Percentiles rank a stretch among this genome's conserved stretches.
These are phyloP conservation scores for Misgurnus mizolepis DNA, from an alignment of 2,113 vertebrate species.

Conservation along the genomic window DNA sequence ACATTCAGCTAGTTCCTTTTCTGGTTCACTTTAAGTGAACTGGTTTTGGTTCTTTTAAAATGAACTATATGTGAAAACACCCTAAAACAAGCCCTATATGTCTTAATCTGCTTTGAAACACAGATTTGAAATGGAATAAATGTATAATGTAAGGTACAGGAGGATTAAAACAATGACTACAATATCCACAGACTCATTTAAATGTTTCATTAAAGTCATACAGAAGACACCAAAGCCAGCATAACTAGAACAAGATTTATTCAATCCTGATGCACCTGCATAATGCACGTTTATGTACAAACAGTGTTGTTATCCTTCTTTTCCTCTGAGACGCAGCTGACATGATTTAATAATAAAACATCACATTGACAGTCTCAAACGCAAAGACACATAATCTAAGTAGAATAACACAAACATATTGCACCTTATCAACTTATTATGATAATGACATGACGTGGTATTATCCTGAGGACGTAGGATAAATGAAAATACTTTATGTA, in stretches of 20 bases:
- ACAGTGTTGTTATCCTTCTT: neutral
- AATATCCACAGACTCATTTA: neutral
- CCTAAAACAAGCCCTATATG: no score
- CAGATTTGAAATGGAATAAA: no score
- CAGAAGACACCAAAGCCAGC: slow-evolving; percentile 11
- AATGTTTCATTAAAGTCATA: neutral
- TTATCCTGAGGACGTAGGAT: slow-evolving; percentile 18
- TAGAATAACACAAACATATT: slow-evolving; percentile 37
- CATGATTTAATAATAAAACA: slow-evolving; percentile 1
- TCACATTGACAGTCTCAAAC: neutral
- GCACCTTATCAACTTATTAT: slow-evolving; percentile 26
- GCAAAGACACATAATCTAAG: neutral
- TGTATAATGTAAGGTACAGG: neutral
- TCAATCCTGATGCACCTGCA: slow-evolving; percentile 3
- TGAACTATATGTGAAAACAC: no score
- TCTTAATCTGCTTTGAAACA: no score
- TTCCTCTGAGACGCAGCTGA: neutral
- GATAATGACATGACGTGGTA: slow-evolving; percentile 6
- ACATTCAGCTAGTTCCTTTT: no score
- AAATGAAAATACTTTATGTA: slow-evolving; percentile 10
- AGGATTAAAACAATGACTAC: neutral
- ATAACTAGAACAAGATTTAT: slow-evolving; percentile 18
- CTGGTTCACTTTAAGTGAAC: no score
- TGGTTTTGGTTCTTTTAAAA: no score
- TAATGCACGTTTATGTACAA: neutral